Conservation (phyloP, 1,140 invertebrate species). For the Magallana gigas region DNA sequence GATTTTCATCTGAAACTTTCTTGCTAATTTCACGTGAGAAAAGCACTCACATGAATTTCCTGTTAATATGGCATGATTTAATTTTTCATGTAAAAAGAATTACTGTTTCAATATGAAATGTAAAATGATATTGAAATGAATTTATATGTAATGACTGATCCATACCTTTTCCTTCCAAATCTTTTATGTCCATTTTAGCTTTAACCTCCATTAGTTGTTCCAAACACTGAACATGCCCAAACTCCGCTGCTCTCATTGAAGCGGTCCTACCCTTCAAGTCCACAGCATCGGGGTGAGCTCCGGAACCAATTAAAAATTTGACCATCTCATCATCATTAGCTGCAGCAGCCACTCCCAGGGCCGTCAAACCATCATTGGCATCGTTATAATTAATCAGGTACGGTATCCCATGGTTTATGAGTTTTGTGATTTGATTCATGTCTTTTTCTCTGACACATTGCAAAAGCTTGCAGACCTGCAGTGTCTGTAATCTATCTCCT, state of each 20-base stretch:
- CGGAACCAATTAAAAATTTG: constrained; percentile 75
- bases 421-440: constrained; percentile 75
- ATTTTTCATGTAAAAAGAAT: too few species aligned
- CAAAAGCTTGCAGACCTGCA: constrained; percentile 79
- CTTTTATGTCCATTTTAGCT: constrained; percentile 77
- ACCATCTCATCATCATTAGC: constrained; percentile 78
- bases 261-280: constrained; percentile 78
- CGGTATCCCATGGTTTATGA: constrained; percentile 76
- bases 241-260: constrained; percentile 78
- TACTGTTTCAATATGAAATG: not conserved
- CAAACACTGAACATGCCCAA: constrained; percentile 78
- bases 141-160: not conserved
- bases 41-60: too few species aligned
- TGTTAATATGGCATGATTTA: too few species aligned
- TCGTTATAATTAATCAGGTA: constrained; percentile 80
- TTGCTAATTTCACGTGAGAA: too few species aligned
- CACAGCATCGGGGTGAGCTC: constrained; percentile 79
- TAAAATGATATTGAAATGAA: not conserved
- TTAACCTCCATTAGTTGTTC: constrained; percentile 74
- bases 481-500: constrained; percentile 73
- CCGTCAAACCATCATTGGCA: constrained; percentile 76
- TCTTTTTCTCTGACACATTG: constrained; percentile 78
- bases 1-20: too few species aligned
- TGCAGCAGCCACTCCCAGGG: constrained; percentile 74
- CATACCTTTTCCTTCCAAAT: constrained; percentile 79